These are phyloP conservation scores for Doris montereyensis DNA, from an alignment of 2,888 invertebrate genomes.

Conservation along the genomic window DNA sequence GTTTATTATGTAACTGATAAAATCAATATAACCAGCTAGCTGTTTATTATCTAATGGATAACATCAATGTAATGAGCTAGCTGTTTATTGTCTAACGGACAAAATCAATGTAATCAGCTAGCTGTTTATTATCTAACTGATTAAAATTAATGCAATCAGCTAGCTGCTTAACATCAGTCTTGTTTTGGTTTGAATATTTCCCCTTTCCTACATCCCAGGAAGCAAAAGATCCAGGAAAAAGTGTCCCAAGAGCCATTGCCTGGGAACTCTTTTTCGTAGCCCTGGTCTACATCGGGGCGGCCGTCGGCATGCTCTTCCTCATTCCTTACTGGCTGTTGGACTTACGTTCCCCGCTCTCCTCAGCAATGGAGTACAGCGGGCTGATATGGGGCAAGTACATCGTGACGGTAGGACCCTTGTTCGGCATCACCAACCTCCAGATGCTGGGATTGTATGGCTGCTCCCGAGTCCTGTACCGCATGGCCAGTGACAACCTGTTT, in stretches of 20 bases:
- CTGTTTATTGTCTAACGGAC: too few species aligned
- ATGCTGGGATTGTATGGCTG: constrained; percentile 88
- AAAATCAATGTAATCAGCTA: too few species aligned
- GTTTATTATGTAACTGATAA: too few species aligned
- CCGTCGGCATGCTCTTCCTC: constrained; percentile 60
- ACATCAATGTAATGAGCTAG: too few species aligned
- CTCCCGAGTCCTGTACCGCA: constrained; percentile 89
- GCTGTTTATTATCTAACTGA: too few species aligned
- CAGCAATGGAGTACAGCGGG: constrained; percentile 60
- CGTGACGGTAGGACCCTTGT: constrained; percentile 63
- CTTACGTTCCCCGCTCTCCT: constrained; percentile 63
- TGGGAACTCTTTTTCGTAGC: constrained; percentile 57
- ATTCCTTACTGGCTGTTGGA: constrained; percentile 61
- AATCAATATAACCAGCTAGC: too few species aligned
- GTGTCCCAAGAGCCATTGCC: constrained; percentile 71
- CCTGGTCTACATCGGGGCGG: constrained; percentile 58
- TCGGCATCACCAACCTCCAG: constrained; percentile 63
- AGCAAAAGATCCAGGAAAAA: constrained; percentile 67
- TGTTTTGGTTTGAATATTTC: too few species aligned
- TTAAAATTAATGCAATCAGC: too few species aligned
- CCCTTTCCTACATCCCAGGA: constrained; percentile 53
- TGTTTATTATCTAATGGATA: too few species aligned
- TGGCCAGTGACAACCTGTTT: constrained; percentile 90
- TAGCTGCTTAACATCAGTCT: too few species aligned
- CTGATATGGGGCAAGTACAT: constrained; percentile 62